phyloP scores from a whole-genome alignment of 2,888 invertebrate genomes.

The Alloscopus bannaensis region DNA sequence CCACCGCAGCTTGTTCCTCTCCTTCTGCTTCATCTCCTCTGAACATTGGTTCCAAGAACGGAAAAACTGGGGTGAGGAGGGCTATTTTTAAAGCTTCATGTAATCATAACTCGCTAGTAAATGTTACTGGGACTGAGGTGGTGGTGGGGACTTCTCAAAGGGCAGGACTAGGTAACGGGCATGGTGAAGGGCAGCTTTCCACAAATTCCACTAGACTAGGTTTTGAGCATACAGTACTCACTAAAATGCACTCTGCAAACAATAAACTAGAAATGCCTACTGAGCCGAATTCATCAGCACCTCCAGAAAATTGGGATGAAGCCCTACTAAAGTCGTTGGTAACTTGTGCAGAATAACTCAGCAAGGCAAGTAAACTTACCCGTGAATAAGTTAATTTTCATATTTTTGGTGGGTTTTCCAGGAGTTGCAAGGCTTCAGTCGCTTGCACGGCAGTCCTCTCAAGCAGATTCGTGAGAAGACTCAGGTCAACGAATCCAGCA shows the following conservation, averaged over 20 bases:
- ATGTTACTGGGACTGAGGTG: background rate
- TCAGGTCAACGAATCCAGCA: background rate
- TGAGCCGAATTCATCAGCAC: background rate
- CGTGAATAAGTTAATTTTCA: background rate
- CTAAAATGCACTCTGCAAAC: background rate
- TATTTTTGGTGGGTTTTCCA: background rate
- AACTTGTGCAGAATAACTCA: background rate
- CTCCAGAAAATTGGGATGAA: constrained; percentile 30
- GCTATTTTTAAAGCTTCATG: constrained; percentile 24
- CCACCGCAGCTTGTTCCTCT: constrained; percentile 21
- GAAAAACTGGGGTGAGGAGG: constrained; percentile 36
- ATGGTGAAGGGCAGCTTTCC: background rate
- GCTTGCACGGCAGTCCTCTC: constrained; percentile 26
- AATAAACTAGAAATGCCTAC: background rate
- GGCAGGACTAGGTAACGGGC: background rate
- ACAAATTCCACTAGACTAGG: background rate
- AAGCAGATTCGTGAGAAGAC: constrained; percentile 35
- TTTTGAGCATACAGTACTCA: constrained; percentile 30
- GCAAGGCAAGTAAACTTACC: background rate
- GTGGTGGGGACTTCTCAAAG: background rate
- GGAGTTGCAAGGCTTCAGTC: constrained; percentile 44
- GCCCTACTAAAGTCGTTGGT: constrained; percentile 36
- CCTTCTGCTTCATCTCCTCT: constrained; percentile 39
- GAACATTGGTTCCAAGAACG: constrained; percentile 15
- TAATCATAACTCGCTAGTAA: background rate